phyloP scores from a whole-genome alignment of 2,797 vertebrate species.

The Aythya fuligula region DNA sequence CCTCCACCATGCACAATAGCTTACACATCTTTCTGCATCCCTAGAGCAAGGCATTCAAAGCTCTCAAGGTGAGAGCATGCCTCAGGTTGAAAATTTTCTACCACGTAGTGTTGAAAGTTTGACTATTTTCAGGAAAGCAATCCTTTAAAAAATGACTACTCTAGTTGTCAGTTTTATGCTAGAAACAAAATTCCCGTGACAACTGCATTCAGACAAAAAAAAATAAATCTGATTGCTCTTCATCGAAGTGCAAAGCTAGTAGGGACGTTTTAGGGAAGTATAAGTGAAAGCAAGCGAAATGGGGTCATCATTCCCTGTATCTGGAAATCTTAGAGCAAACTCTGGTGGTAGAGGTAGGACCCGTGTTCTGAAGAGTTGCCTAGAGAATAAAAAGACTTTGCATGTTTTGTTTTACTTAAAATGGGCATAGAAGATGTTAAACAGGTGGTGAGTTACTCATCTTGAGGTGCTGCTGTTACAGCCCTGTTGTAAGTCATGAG shows the following conservation, averaged over 20 bases:
- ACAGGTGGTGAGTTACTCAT: neutral
- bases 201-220: neutral
- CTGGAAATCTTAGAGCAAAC: neutral
- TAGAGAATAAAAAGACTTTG: neutral
- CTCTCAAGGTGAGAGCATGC: constrained; percentile 18
- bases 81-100: neutral
- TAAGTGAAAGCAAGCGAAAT: neutral
- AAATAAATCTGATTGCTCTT: neutral
- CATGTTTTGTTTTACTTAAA: neutral
- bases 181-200: neutral
- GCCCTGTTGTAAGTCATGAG: neutral
- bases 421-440: neutral
- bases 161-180: neutral
- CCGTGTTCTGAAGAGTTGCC: neutral
- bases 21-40: neutral
- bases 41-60: neutral
- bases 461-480: neutral
- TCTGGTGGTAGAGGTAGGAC: neutral
- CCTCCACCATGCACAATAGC: accelerated
- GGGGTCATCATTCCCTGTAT: neutral
- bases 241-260: neutral
- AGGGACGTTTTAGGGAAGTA: neutral
- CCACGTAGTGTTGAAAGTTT: neutral
- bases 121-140: neutral
- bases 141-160: neutral